Evolutionary conservation across 2,797 vertebrate species (phyloP).

Genomic region (Valencia hispanica): DNA sequence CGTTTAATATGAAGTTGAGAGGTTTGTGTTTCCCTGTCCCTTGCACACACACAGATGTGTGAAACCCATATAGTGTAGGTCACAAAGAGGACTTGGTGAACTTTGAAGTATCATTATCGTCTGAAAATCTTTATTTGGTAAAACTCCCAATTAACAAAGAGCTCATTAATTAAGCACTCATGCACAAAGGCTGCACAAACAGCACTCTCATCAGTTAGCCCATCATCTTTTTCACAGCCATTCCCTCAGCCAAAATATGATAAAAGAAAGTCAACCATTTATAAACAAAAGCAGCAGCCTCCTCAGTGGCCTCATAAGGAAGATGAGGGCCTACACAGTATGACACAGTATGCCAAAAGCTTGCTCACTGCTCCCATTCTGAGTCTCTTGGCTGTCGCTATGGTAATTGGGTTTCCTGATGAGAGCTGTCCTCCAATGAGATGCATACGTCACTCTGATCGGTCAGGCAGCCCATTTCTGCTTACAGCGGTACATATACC

Average conservation of each 20-base stretch:
- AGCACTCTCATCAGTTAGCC: not conserved
- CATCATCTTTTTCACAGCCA: not conserved
- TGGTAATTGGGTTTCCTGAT: constrained; percentile 66
- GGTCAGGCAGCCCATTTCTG: constrained; percentile 54
- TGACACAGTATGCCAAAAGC: constrained; percentile 57
- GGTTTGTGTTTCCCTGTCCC: constrained; percentile 41
- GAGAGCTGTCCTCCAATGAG: constrained; percentile 66
- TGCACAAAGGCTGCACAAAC: constrained; percentile 19
- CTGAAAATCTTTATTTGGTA: constrained; percentile 1
- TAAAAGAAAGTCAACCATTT: constrained; percentile 27
- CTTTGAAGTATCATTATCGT: constrained; percentile 2
- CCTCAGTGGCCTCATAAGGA: constrained; percentile 33
- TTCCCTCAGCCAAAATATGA: constrained; percentile 15
- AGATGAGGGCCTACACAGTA: constrained; percentile 53
- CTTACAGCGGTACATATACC: constrained; percentile 53
- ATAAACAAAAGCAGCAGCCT: constrained; percentile 50
- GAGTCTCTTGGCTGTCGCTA: constrained; percentile 65
- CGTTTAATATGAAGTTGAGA: constrained; percentile 44
- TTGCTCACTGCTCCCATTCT: constrained; percentile 50
- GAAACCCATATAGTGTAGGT: not conserved
- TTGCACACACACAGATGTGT: constrained; percentile 14
- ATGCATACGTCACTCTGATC: constrained; percentile 56
- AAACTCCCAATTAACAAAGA: constrained; percentile 24
- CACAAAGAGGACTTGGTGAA: not conserved
- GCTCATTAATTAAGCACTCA: constrained; percentile 23